Evolutionary conservation across 2,113 vertebrate species (phyloP).

Genomic region (Ctenodactylus gundi): DNA sequence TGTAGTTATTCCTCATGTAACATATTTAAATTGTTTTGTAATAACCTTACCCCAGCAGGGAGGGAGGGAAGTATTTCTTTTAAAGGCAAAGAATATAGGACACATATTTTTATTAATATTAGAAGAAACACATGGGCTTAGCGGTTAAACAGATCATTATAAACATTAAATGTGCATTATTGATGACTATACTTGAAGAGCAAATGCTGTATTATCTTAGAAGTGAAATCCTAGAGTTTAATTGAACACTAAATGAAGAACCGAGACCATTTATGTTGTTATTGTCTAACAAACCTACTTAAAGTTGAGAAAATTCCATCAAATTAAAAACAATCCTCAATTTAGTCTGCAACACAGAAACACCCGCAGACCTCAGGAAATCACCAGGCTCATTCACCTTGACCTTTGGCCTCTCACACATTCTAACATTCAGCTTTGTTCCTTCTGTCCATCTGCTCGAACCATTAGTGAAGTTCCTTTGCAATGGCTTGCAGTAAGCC

Average conservation of each 20-base stretch:
- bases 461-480: slow-evolving; percentile 86
- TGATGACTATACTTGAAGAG: slow-evolving; percentile 33
- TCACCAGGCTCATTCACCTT: slow-evolving; percentile 85
- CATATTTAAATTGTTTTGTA: slow-evolving; percentile 53
- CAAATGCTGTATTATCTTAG: slow-evolving; percentile 35
- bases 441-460: slow-evolving; percentile 88
- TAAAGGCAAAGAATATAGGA: neutral
- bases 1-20: slow-evolving; percentile 10
- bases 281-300: slow-evolving; percentile 78
- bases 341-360: slow-evolving; percentile 81
- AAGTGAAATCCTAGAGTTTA: slow-evolving; percentile 62
- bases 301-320: slow-evolving; percentile 80
- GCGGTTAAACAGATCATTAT: slow-evolving; percentile 48
- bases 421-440: slow-evolving; percentile 87
- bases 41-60: slow-evolving; percentile 11
- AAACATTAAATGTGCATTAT: slow-evolving; percentile 36
- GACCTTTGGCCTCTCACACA: slow-evolving; percentile 89
- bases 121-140: slow-evolving; percentile 14
- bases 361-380: slow-evolving; percentile 88
- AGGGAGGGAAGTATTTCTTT: slow-evolving; percentile 1
- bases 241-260: slow-evolving; percentile 65
- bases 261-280: slow-evolving; percentile 35
- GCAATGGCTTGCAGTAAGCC: slow-evolving; percentile 85
- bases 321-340: slow-evolving; percentile 83
- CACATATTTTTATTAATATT: slow-evolving; percentile 13